phyloP scores from a whole-genome alignment of 2,797 vertebrate species.

The Spinibarbus caldwelli region DNA sequence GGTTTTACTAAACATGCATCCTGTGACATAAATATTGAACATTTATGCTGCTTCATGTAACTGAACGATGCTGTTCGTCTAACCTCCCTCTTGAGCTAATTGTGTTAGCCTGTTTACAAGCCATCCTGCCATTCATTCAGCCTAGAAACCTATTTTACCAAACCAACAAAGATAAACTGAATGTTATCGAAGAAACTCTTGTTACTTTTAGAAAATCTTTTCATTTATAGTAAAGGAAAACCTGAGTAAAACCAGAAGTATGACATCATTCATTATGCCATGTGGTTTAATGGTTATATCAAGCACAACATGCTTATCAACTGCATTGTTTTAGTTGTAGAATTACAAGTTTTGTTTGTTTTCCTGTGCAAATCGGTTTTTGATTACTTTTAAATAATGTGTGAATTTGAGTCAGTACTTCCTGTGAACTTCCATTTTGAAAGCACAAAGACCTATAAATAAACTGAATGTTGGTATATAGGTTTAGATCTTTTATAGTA shows the following conservation, averaged over 20 bases:
- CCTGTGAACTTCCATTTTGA: background rate
- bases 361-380: background rate
- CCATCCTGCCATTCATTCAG: constrained; percentile 22
- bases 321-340: constrained; percentile 8
- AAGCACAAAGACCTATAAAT: background rate
- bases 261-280: constrained; percentile 22
- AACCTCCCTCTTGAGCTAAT: constrained; percentile 46
- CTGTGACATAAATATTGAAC: background rate
- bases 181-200: background rate
- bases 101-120: constrained; percentile 38
- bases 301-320: background rate
- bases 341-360: constrained; percentile 2
- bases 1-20: background rate
- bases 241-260: background rate
- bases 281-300: background rate
- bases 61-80: background rate
- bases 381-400: background rate
- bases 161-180: background rate
- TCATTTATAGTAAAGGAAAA: background rate
- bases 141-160: background rate
- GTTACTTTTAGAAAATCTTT: background rate
- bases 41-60: background rate
- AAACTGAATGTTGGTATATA: background rate
- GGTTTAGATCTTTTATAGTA: background rate
- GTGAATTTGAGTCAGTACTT: background rate